Base-by-base conservation (phyloP, 1,140 invertebrate species). In the Cyclina sinensis region DNA sequence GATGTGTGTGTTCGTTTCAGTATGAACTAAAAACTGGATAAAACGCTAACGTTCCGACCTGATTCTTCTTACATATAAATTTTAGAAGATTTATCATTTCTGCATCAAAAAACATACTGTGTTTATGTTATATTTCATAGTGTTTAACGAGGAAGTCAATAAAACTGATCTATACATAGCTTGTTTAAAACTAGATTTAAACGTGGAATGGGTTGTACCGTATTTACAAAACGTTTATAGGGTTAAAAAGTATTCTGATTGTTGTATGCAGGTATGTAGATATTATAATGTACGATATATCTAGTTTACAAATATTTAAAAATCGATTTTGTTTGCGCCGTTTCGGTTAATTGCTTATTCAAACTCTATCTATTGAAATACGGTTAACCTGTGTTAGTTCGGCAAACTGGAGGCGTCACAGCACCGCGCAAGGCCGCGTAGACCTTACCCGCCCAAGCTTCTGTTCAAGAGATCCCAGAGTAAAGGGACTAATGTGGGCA, bases 261-360 rank as follows among this genome's bases (percentile, higher is more conserved):
- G 27, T 37, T 54, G 32, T 51, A n/a, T n/a, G 51, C 35, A 54
- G 43, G 46, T 54, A 78, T 30, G 30, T 2, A 54, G 7, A 18
- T 51, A 54, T 51, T 78, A 54, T 35, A 14, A 78, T 37, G 18
- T 78, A 30, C 74, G 0, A 54, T 78, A 78, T 78, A 78, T 78
- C 54, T 48, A n/a, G 84, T 86, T 86, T 76, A 48, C 57, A 86
- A 62, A 59, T 78, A 86, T 78, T 86, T 86, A 74, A 87, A 86
- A 83, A 88, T 83, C 86, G 86, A 88, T 88, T 74, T 32, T 88
- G 79, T 74, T 82, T 76, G 70, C 70, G 7, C 48, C 79, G 78
- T 51, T 46, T 76, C 79, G 79, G 86, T 83, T 88, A 82, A 88
- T 82, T 83, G 68, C 48, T 48, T 83, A 76, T 88, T 76, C 79